Evolutionary conservation across 2,888 invertebrate genomes (phyloP).

Genomic region (Bombylius discolor): DNA sequence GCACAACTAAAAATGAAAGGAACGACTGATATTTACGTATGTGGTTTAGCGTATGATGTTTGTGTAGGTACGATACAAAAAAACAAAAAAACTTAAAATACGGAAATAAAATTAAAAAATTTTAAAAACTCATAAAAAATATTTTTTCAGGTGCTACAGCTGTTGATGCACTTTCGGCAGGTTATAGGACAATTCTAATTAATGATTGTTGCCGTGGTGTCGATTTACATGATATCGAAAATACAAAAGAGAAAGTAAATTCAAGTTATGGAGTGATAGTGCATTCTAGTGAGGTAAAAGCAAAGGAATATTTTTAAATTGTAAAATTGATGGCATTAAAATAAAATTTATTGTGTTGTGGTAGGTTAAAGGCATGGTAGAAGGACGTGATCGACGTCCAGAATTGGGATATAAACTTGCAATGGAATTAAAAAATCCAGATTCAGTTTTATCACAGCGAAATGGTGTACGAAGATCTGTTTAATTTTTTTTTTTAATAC

Average conservation of each 20-base stretch:
- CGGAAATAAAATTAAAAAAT: background rate
- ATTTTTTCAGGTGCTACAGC: constrained; percentile 61
- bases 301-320: background rate
- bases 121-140: too few relatives aligned
- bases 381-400: constrained; percentile 72
- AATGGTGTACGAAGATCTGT: constrained; percentile 20
- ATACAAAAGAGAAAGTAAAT: constrained; percentile 61
- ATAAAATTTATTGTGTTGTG: constrained; percentile 59
- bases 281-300: constrained; percentile 53
- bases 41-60: constrained; percentile 89
- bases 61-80: constrained; percentile 65
- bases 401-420: constrained; percentile 82
- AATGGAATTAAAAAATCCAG: constrained; percentile 59
- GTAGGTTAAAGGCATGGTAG: constrained; percentile 75
- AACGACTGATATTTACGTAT: constrained; percentile 85
- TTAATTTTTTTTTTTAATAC: too few relatives aligned
- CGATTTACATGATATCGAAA: constrained; percentile 69
- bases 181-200: constrained; percentile 76
- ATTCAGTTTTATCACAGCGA: constrained; percentile 34
- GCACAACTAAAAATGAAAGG: constrained; percentile 64
- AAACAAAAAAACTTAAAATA: background rate
- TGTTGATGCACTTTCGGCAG: constrained; percentile 76
- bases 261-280: constrained; percentile 70
- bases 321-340: constrained; percentile 51
- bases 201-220: constrained; percentile 89